These are phyloP conservation scores for Mesorhabditis sp. DNA, from an alignment of 2,888 invertebrate genomes.

Conservation along the genomic window DNA sequence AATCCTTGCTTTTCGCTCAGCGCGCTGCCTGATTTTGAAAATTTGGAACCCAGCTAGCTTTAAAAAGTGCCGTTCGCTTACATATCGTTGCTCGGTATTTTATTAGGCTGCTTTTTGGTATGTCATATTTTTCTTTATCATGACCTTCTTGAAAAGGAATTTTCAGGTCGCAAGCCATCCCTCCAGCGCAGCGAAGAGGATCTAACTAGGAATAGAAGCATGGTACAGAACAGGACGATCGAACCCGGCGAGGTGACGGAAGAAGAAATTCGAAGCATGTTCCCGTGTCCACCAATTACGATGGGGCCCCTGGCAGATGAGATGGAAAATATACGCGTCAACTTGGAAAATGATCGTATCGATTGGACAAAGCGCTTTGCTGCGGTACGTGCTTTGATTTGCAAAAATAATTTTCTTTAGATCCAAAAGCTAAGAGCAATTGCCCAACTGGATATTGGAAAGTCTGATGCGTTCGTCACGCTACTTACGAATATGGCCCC, in stretches of 20 bases:
- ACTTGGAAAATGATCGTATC: neutral
- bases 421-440: neutral
- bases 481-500: neutral
- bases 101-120: too few relatives aligned
- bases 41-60: too few relatives aligned
- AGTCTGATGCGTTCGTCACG: neutral
- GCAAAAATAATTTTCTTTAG: neutral
- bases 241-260: neutral
- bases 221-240: neutral
- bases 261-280: neutral
- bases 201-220: neutral
- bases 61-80: too few relatives aligned
- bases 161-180: too few relatives aligned
- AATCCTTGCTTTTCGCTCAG: too few relatives aligned
- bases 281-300: neutral
- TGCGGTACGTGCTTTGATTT: neutral
- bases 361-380: neutral
- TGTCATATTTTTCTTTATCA: too few relatives aligned
- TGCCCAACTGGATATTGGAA: neutral
- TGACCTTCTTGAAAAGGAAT: too few relatives aligned
- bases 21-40: too few relatives aligned
- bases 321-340: neutral
- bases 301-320: neutral
- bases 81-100: too few relatives aligned
- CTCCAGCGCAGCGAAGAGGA: neutral